A percentile compares a stretch with the other conserved stretches of the same genome.
Evolutionary conservation across 2,797 vertebrate species (phyloP).

Genomic region (Dicrostonyx torquatus): DNA sequence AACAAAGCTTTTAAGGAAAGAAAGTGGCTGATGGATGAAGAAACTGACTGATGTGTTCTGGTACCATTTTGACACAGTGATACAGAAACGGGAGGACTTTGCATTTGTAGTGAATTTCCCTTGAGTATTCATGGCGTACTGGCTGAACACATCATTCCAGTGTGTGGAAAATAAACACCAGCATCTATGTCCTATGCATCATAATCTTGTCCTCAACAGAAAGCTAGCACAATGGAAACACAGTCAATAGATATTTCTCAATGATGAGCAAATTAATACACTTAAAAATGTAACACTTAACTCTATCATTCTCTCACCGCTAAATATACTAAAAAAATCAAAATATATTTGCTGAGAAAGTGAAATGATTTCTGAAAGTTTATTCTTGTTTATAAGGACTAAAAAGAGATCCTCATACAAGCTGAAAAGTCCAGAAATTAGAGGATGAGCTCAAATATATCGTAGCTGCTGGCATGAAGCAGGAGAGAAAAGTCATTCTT

Average conservation of each 20-base stretch:
- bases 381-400: background rate
- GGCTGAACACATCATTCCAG: background rate
- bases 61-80: slow-evolving; percentile 21
- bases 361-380: background rate
- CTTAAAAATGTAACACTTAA: background rate
- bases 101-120: slow-evolving; percentile 8
- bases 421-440: slow-evolving; percentile 20
- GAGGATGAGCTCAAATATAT: background rate
- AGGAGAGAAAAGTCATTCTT: background rate
- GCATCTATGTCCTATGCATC: background rate
- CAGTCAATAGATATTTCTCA: slow-evolving; percentile 43
- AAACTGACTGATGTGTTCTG: slow-evolving; percentile 9
- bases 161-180: background rate
- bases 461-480: background rate
- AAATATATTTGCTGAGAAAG: slow-evolving; percentile 56
- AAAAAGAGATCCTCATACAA: background rate
- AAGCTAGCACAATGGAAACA: background rate
- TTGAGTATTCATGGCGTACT: background rate
- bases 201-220: slow-evolving; percentile 25
- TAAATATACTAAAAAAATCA: slow-evolving; percentile 50
- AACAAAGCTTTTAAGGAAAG: background rate
- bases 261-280: slow-evolving; percentile 27
- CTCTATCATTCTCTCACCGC: background rate
- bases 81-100: background rate
- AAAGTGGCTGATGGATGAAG: background rate